Evolutionary conservation across 2,888 invertebrate species (phyloP), one percentile per base, ranked within the genome.

Genomic region (Xestia rhomboidea): DNA sequence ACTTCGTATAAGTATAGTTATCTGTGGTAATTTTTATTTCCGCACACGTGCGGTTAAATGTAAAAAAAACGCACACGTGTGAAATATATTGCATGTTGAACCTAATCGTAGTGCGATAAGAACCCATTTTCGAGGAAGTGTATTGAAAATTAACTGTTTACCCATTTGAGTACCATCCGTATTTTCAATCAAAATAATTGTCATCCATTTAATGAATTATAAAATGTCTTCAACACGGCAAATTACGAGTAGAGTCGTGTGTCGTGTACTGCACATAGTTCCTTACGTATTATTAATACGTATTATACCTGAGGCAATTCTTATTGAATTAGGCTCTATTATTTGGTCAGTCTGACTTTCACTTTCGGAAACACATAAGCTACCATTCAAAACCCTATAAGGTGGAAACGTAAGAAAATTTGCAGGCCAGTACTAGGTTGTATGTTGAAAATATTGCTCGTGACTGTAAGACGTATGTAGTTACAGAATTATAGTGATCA

Each of bases 341-440:
- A 79, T 49, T 44, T 78, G 41, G 24, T 49, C 60, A 79, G 54
- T 13, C 3, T 4, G 1, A 49, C 54, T 71, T 83, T 80, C 66
- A 34, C 24, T 71, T 84, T 71, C 80, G 79, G 80, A 84, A 83
- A 80, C 67, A 70, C 15, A 68, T n/a, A 27, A 54, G 15, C 30
- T 54, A 44, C 67, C 49, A 66, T 51, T 24, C 38, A 24, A 49
- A 46, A 10, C 24, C 38, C n/a, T n/a, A n/a, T n/a, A n/a, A n/a
- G n/a, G n/a, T n/a, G n/a, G n/a, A n/a, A n/a, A n/a, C n/a, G n/a
- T n/a, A n/a, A n/a, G n/a, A n/a, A n/a, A n/a, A n/a, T n/a, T n/a
- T n/a, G n/a, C n/a, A n/a, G n/a, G n/a, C n/a, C n/a, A n/a, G n/a
- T n/a, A n/a, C n/a, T n/a, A n/a, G n/a, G n/a, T n/a, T n/a, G n/a